These are phyloP conservation scores for Halictus quadricinctus DNA, from an alignment of 2,888 invertebrate species.

Conservation along the genomic window DNA sequence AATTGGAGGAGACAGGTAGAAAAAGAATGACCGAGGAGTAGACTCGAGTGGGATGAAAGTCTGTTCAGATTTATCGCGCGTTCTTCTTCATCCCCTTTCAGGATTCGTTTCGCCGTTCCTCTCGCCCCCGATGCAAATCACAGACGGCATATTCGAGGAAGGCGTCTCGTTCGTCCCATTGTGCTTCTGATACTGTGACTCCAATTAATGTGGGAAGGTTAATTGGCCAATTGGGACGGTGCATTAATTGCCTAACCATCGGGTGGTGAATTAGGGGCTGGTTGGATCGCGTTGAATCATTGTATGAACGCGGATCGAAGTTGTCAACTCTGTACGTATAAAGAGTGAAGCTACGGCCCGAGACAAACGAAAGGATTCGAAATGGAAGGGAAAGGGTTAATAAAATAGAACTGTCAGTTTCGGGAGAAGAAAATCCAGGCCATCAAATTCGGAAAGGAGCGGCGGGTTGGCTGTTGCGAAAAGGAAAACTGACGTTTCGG, in stretches of 20 bases:
- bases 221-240: constrained; percentile 56
- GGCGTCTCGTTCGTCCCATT: constrained; percentile 42
- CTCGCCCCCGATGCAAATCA: constrained; percentile 17
- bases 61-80: constrained; percentile 6
- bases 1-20: neutral
- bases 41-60: constrained; percentile 13
- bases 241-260: constrained; percentile 44
- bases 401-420: neutral
- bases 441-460: neutral
- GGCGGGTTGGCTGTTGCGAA: neutral
- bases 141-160: constrained; percentile 19
- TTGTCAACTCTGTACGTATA: neutral
- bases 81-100: neutral
- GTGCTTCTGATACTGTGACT: constrained; percentile 33
- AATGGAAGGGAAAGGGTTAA: neutral
- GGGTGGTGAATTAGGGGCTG: neutral
- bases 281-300: neutral
- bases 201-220: constrained; percentile 47
- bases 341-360: neutral
- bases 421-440: neutral
- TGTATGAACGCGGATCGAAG: neutral
- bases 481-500: constrained; percentile 10
- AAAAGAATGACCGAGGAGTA: neutral
- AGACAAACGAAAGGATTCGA: neutral
- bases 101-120: neutral